Conservation (phyloP, 2,113 vertebrate species). For the Gymnocephalus cernua region DNA sequence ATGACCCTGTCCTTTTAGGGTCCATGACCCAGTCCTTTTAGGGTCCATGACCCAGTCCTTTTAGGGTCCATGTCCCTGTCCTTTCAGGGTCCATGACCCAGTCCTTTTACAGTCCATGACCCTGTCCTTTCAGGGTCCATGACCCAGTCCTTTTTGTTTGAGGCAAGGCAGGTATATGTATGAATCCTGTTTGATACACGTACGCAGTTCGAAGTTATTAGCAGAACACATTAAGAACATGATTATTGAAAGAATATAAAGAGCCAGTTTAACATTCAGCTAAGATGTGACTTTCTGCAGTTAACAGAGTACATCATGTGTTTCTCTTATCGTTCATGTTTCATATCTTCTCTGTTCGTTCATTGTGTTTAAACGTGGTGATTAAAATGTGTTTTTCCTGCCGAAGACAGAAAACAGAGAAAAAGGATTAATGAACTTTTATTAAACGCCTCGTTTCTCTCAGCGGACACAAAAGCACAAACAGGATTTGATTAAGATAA, state of each 20-base stretch:
- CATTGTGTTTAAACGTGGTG: slow-evolving; percentile 21
- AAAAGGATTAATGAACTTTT: slow-evolving; percentile 35
- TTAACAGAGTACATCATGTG: neutral
- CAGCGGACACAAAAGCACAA: slow-evolving; percentile 63
- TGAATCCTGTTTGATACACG: no score
- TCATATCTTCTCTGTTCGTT: slow-evolving; percentile 37
- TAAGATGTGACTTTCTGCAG: neutral
- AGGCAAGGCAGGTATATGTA: no score
- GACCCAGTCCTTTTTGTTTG: no score
- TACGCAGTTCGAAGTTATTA: no score
- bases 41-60: no score
- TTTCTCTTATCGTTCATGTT: slow-evolving; percentile 19
- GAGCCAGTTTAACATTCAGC: neutral
- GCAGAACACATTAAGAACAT: no score
- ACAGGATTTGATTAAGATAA: slow-evolving; percentile 70
- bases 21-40: no score
- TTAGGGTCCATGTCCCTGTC: rapidly evolving
- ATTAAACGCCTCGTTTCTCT: slow-evolving; percentile 37
- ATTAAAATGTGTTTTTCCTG: slow-evolving; percentile 49
- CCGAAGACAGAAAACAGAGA: slow-evolving; percentile 35
- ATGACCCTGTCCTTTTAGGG: no score
- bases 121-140: no score
- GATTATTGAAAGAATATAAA: no score
- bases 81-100: no score
- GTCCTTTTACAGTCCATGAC: no score